Evolutionary conservation across 2,797 vertebrate genomes (phyloP), one percentile per base, ranked within the genome.

Genomic region (Aulostomus chinensis): DNA sequence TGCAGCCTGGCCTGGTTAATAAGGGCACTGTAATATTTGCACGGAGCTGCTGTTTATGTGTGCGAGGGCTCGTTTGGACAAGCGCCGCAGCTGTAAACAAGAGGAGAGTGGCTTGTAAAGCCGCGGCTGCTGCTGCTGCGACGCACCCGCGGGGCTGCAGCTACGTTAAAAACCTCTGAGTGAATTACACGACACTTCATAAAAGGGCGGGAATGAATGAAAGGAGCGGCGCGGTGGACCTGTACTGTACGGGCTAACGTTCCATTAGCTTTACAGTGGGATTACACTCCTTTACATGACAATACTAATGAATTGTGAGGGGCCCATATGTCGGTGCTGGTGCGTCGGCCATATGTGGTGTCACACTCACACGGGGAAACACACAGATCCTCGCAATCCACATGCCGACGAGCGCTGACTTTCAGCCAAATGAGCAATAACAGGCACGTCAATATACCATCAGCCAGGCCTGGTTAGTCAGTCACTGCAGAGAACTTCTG

Each of bases 221-320:
- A 49, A 61, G 30, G 47, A 58, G 55, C 64, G 1, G 45, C 4
- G 17, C 58, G 66, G 70, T 68, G 51, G 56, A 49, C 53, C 51
- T 50, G 76, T 54, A 80, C 78, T 40, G 78, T 78, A 68, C 65
- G 59, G 51, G 54, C 57, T 25, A 58, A 29, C 63, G 50, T 78
- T 77, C 70, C 41, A 66, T 81, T 75, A 83, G 73, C 77, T 83
- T 86, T 85, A 83, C 67, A 53, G 73, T 50, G 64, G 55, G 55
- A 60, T 78, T 64, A 37, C 38, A 68, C 73, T 79, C 67, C 29
- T 86, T 86, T 75, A 64, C 83, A 77, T 81, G 77, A 81, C 77
- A 80, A 79, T 73, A 77, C 70, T 78, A 75, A 80, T 85, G 81
- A 87, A 74, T 80, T 77, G 80, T 50, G 65, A 64, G 80, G 39